phyloP scores from a whole-genome alignment of 2,888 invertebrate genomes.

The Agonopterix alstromeriana region DNA sequence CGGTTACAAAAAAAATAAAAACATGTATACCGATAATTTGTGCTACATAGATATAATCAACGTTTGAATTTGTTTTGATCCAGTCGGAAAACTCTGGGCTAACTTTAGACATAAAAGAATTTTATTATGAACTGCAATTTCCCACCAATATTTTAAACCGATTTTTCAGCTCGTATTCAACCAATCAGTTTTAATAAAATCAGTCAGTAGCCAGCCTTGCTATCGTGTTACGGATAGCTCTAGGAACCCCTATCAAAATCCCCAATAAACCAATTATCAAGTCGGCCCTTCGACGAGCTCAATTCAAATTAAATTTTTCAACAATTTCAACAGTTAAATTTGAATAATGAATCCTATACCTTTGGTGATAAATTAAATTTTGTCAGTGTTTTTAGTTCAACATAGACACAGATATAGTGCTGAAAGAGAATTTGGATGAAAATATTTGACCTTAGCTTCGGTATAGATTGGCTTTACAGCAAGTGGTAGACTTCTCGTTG shows the following conservation, averaged over 20 bases:
- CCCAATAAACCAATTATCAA: slow-evolving; percentile 29
- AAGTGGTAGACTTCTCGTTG: no score
- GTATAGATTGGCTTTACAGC: no score
- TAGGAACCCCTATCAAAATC: slow-evolving; percentile 9
- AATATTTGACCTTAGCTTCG: no score
- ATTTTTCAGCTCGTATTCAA: neutral
- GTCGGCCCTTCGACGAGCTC: slow-evolving; percentile 26
- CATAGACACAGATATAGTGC: no score
- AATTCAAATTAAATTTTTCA: slow-evolving; percentile 42
- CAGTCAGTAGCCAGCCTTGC: neutral
- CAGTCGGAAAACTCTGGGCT: no score
- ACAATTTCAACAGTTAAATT: slow-evolving; percentile 34
- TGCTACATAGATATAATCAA: no score
- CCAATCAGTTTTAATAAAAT: neutral
- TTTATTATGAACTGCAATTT: no score
- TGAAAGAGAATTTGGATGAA: no score
- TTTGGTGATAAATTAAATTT: slow-evolving; percentile 15
- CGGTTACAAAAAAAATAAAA: no score
- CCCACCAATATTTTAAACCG: neutral
- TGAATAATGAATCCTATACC: slow-evolving; percentile 25
- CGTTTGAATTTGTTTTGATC: no score
- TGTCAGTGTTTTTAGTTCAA: neutral
- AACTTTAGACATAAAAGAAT: no score
- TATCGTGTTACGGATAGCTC: neutral
- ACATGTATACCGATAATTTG: no score